Conservation (phyloP, 1,140 invertebrate genomes). For the Pomacea maculata region DNA sequence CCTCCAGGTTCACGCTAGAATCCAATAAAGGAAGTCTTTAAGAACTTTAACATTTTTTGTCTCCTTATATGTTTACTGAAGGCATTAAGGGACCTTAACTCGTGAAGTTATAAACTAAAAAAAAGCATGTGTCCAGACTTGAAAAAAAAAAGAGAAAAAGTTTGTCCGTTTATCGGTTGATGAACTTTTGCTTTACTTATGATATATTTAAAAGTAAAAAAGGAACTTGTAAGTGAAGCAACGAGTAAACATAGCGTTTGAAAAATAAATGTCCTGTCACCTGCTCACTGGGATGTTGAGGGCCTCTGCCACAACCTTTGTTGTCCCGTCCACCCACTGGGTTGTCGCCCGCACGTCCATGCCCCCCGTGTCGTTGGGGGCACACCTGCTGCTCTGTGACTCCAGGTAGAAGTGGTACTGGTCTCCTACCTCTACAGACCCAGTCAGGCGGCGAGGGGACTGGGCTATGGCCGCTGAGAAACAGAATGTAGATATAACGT, state of each 20-base stretch:
- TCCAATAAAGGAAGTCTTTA: too few relatives aligned
- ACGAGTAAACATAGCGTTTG: too few relatives aligned
- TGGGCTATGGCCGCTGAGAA: conserved; percentile 40
- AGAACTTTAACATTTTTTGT: too few relatives aligned
- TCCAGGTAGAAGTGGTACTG: conserved; percentile 68
- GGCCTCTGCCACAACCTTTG: conserved; percentile 71
- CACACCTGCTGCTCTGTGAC: conserved; percentile 55
- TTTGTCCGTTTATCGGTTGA: too few relatives aligned
- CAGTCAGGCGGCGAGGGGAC: conserved; percentile 52
- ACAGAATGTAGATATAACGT: background rate
- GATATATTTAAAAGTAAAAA: too few relatives aligned
- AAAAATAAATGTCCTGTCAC: conserved; percentile 3
- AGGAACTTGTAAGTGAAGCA: too few relatives aligned
- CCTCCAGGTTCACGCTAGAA: conserved; percentile 36
- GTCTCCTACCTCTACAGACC: conserved; percentile 59
- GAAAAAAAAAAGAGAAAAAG: too few relatives aligned
- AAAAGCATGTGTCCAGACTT: too few relatives aligned
- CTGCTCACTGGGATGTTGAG: conserved; percentile 59
- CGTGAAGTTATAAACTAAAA: too few relatives aligned
- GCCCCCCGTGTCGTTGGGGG: conserved; percentile 62
- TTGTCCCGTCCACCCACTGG: conserved; percentile 72
- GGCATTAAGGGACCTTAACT: too few relatives aligned
- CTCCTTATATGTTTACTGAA: too few relatives aligned
- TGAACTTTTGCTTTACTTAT: too few relatives aligned
- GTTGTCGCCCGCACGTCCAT: conserved; percentile 56